Evolutionary conservation across 1,140 invertebrate genomes (phyloP).

Genomic region (Hormaphis cornu): DNA sequence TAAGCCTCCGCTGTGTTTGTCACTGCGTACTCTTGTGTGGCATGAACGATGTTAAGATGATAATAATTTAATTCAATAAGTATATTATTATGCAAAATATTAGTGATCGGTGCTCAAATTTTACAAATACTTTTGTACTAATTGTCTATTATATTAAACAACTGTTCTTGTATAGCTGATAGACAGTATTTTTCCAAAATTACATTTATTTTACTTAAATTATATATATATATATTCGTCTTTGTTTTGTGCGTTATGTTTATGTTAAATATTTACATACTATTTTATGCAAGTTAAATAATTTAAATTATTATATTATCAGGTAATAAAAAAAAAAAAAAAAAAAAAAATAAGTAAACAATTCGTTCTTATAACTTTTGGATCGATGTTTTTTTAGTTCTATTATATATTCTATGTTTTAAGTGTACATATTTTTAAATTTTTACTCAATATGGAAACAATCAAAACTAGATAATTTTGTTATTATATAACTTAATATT

Average conservation of each 20-base stretch:
- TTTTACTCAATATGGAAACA: background rate
- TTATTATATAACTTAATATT: background rate
- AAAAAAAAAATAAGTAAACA: background rate
- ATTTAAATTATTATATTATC: background rate
- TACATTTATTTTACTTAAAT: too few species aligned
- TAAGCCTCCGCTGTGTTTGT: too few species aligned
- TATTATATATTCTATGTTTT: too few species aligned
- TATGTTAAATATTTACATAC: background rate
- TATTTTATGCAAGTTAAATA: background rate
- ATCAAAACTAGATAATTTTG: conserved; percentile 21
- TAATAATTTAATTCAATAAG: too few species aligned
- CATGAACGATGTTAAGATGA: too few species aligned
- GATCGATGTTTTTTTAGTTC: background rate
- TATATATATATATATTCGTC: background rate
- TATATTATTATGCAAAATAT: too few species aligned
- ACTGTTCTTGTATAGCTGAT: too few species aligned
- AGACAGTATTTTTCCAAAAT: too few species aligned
- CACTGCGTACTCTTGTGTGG: too few species aligned
- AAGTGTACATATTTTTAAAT: background rate
- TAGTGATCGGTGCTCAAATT: too few species aligned
- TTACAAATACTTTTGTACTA: too few species aligned
- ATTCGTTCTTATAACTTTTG: background rate
- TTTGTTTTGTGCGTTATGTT: background rate
- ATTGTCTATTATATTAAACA: too few species aligned
- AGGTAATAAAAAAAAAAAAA: background rate